Evolutionary conservation across 2,888 invertebrate genomes (phyloP).

Genomic region (Eurytoma californica): DNA sequence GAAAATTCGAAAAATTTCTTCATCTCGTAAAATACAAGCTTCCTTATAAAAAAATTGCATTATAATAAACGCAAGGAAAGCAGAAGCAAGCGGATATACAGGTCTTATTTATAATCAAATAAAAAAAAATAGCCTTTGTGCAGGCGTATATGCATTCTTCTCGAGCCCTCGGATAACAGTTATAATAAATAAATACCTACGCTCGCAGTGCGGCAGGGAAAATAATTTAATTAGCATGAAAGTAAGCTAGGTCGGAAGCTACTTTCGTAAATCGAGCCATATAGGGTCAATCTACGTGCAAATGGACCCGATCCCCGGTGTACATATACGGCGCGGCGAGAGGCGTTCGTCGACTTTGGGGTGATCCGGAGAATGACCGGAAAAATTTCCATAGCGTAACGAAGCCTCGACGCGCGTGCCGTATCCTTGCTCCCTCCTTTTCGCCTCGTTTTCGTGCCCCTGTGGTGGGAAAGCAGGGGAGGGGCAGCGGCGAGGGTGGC

Average conservation of each 20-base stretch:
- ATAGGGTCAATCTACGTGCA: slow-evolving; percentile 48
- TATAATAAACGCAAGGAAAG: no score
- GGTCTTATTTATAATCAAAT: no score
- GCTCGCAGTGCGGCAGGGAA: neutral
- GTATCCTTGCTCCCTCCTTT: neutral
- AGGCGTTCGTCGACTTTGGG: slow-evolving; percentile 7
- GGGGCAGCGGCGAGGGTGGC: neutral
- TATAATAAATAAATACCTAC: no score
- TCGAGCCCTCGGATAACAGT: no score
- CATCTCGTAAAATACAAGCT: no score
- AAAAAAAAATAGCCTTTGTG: no score
- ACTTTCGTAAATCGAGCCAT: slow-evolving; percentile 31
- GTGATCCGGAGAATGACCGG: slow-evolving; percentile 15
- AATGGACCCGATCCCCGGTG: slow-evolving; percentile 23
- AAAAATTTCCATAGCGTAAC: slow-evolving; percentile 56
- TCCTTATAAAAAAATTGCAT: no score
- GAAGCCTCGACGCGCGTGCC: slow-evolving; percentile 32
- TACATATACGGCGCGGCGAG: neutral
- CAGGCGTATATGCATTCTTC: no score
- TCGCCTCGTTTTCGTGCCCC: slow-evolving; percentile 16
- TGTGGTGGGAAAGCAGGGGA: neutral
- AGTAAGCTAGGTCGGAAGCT: neutral
- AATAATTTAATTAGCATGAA: slow-evolving; percentile 36
- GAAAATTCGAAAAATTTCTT: no score
- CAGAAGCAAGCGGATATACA: no score